phyloP scores from a whole-genome alignment of 1,140 invertebrate genomes.

The Acromyrmex charruanus region DNA sequence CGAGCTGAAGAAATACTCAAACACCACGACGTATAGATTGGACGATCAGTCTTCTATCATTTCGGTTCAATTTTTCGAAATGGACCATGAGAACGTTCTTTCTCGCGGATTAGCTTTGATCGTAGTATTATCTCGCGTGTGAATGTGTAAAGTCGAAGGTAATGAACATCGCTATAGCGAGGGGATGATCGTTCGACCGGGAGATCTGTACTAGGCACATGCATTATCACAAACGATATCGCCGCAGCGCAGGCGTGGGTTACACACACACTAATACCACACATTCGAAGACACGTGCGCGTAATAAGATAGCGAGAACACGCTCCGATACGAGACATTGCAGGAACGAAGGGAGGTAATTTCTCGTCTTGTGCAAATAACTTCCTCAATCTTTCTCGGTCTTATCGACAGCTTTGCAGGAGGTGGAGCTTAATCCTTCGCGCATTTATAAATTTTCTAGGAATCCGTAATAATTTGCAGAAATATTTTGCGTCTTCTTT shows the following conservation, averaged over 20 bases:
- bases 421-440: conserved; percentile 22
- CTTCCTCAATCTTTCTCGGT: conserved; percentile 36
- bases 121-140: conserved; percentile 64
- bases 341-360: conserved; percentile 63
- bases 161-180: conserved; percentile 68
- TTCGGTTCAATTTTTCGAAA: conserved; percentile 67
- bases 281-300: conserved; percentile 1
- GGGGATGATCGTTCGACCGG: conserved; percentile 72
- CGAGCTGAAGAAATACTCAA: conserved; percentile 70
- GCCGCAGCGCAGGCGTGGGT: conserved; percentile 66
- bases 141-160: conserved; percentile 73
- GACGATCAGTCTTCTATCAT: conserved; percentile 15
- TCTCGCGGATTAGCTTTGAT: conserved; percentile 8
- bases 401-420: conserved; percentile 52
- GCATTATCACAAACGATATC: conserved; percentile 77
- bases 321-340: conserved; percentile 17
- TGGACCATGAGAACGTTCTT: conserved; percentile 41
- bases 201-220: conserved; percentile 74
- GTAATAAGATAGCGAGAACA: conserved; percentile 40
- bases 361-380: conserved; percentile 68
- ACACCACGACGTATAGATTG: conserved; percentile 49
- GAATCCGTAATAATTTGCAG: not conserved
- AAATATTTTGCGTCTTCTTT: not conserved
- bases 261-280: conserved; percentile 46
- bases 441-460: conserved; percentile 51